Percentiles rank a stretch among this genome's conserved stretches.
phyloP scores from a whole-genome alignment of 2,888 invertebrate species.

The Drosophila fulvimacula region DNA sequence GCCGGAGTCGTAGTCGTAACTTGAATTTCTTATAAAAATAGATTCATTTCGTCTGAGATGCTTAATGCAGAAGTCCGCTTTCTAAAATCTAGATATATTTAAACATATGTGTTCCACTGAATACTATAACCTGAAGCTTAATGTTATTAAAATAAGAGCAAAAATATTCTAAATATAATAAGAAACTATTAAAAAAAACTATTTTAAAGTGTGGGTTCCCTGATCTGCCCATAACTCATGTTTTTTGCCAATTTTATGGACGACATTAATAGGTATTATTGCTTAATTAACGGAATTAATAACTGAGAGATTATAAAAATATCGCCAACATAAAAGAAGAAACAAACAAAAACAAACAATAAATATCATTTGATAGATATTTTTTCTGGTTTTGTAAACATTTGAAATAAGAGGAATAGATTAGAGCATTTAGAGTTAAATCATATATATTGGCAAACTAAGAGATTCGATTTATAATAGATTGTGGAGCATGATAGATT shows the following conservation, averaged over 20 bases:
- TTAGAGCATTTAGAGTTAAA: too few relatives aligned
- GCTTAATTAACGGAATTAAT: background rate
- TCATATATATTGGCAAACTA: too few relatives aligned
- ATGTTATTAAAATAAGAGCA: background rate
- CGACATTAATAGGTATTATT: background rate
- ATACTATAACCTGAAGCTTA: background rate
- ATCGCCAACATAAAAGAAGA: background rate
- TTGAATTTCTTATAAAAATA: slow-evolving; percentile 4
- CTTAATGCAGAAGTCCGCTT: background rate
- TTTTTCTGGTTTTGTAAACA: background rate
- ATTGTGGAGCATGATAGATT: background rate
- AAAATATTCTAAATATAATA: background rate
- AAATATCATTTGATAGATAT: background rate
- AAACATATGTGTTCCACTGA: background rate
- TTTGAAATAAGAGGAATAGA: too few relatives aligned
- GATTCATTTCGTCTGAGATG: slow-evolving; percentile 1
- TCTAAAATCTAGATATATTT: background rate
- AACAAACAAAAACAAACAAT: background rate
- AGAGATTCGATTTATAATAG: background rate
- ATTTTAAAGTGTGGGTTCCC: background rate
- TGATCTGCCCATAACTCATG: background rate
- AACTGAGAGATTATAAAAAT: background rate
- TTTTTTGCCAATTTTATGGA: background rate
- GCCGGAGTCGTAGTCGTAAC: slow-evolving; percentile 1
- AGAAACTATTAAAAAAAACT: background rate